These are phyloP conservation scores for Hippoglossus stenolepis DNA, from an alignment of 2,113 vertebrate species.

Conservation along the genomic window DNA sequence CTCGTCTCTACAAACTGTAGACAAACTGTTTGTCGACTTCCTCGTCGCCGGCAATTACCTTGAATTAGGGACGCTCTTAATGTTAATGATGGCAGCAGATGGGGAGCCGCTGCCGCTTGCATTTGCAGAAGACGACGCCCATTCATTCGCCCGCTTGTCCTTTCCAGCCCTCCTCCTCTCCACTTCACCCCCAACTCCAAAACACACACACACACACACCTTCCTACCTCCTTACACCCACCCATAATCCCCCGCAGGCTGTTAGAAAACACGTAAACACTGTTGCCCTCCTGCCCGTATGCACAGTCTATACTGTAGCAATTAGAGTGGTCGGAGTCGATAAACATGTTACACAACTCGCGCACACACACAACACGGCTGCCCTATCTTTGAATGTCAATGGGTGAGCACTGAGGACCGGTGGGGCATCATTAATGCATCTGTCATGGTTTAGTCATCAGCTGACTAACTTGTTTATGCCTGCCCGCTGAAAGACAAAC, in stretches of 20 bases:
- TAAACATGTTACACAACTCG: constrained; percentile 34
- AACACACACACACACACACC: constrained; percentile 11
- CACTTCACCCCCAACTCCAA: constrained; percentile 4
- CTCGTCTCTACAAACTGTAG: constrained; percentile 41
- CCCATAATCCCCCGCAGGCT: background rate
- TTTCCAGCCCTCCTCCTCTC: constrained; percentile 35
- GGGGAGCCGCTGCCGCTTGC: constrained; percentile 55
- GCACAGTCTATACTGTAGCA: constrained; percentile 15
- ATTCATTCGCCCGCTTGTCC: constrained; percentile 35
- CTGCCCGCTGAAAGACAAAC: constrained; percentile 42
- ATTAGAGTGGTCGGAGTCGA: constrained; percentile 36
- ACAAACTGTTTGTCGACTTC: constrained; percentile 59
- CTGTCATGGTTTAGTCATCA: constrained; percentile 72
- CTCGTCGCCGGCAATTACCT: constrained; percentile 68
- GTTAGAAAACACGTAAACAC: constrained; percentile 23
- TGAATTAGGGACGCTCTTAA: constrained; percentile 72
- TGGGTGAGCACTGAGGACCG: constrained; percentile 51
- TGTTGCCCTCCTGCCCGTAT: constrained; percentile 2
- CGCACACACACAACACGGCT: constrained; percentile 23
- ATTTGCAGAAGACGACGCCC: constrained; percentile 45
- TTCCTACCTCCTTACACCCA: background rate
- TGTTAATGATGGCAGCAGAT: constrained; percentile 77
- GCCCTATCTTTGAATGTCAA: constrained; percentile 73
- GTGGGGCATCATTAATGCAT: constrained; percentile 67
- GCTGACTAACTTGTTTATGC: constrained; percentile 72